These are phyloP conservation scores for Vulpes ferrilata DNA, from an alignment of 2,113 vertebrate species.

Conservation along the genomic window DNA sequence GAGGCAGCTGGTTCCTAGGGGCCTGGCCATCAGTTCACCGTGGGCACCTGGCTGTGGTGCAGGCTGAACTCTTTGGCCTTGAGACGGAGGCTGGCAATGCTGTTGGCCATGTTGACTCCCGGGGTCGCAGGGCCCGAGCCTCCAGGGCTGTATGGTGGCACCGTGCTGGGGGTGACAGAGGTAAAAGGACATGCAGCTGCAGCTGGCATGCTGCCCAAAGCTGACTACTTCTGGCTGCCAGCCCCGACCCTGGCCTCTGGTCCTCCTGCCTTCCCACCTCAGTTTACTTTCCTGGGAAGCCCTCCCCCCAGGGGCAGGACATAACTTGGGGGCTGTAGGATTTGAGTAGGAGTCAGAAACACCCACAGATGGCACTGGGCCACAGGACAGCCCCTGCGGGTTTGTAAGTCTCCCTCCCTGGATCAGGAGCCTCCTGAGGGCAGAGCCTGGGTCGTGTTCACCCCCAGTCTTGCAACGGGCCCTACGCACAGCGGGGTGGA, in stretches of 20 bases:
- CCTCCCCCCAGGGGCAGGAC: background rate
- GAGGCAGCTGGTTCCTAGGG: background rate
- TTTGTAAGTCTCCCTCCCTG: background rate
- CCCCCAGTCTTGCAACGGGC: rapidly evolving
- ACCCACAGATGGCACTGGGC: rapidly evolving
- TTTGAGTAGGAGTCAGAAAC: background rate
- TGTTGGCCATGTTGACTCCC: conserved; percentile 92
- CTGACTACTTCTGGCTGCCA: background rate
- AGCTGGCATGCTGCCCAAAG: background rate
- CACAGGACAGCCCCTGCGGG: background rate
- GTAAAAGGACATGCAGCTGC: background rate
- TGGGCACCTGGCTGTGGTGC: conserved; percentile 91
- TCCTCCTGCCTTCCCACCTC: background rate
- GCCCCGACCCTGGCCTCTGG: background rate
- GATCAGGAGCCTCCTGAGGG: background rate
- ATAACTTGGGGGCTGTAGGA: background rate
- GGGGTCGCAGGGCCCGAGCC: conserved; percentile 82
- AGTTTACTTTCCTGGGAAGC: background rate
- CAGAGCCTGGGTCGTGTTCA: too few relatives aligned
- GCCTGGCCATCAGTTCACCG: conserved; percentile 88
- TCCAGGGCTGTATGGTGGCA: conserved; percentile 89
- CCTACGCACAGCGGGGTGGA: too few relatives aligned
- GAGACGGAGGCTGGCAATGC: conserved; percentile 92
- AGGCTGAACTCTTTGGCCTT: conserved; percentile 94
- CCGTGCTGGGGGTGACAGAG: conserved; percentile 83